Conservation (phyloP, 2,888 invertebrate genomes). For the Acleris literana region DNA sequence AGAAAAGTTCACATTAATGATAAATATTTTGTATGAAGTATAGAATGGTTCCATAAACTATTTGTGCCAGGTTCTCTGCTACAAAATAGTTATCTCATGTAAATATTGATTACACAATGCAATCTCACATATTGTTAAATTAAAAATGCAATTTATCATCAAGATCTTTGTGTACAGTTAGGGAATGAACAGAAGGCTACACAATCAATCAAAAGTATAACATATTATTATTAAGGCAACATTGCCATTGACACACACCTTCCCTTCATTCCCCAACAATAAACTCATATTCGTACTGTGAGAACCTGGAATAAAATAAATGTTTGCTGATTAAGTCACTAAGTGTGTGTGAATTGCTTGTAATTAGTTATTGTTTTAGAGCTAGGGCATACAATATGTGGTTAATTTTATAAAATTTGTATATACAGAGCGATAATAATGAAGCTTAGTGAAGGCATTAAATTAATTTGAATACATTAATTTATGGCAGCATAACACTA, state of each 20-base stretch:
- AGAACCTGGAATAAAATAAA: slow-evolving; percentile 32
- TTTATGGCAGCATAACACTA: slow-evolving; percentile 39
- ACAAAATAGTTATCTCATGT: slow-evolving; percentile 21
- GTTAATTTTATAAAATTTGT: slow-evolving; percentile 74
- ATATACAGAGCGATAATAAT: slow-evolving; percentile 66
- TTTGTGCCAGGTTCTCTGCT: slow-evolving; percentile 25
- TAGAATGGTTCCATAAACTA: slow-evolving; percentile 29
- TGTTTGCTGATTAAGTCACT: slow-evolving; percentile 38
- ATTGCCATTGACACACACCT: too few species aligned
- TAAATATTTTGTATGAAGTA: slow-evolving; percentile 44
- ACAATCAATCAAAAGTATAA: too few species aligned
- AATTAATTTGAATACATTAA: slow-evolving; percentile 19
- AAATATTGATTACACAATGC: slow-evolving; percentile 27
- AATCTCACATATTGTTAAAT: neutral
- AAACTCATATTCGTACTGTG: neutral
- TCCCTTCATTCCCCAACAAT: too few species aligned
- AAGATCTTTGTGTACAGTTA: too few species aligned
- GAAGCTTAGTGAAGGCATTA: slow-evolving; percentile 25
- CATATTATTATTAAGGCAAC: too few species aligned
- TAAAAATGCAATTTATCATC: neutral
- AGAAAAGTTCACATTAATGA: slow-evolving; percentile 48
- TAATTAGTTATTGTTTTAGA: slow-evolving; percentile 42
- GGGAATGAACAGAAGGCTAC: too few species aligned
- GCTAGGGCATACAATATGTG: slow-evolving; percentile 43
- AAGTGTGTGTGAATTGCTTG: slow-evolving; percentile 42